A percentile compares a stretch with the other conserved stretches of the same genome.
These are phyloP conservation scores for Malurus alboscapulatus DNA, from an alignment of 2,113 vertebrate genomes.

Conservation along the genomic window DNA sequence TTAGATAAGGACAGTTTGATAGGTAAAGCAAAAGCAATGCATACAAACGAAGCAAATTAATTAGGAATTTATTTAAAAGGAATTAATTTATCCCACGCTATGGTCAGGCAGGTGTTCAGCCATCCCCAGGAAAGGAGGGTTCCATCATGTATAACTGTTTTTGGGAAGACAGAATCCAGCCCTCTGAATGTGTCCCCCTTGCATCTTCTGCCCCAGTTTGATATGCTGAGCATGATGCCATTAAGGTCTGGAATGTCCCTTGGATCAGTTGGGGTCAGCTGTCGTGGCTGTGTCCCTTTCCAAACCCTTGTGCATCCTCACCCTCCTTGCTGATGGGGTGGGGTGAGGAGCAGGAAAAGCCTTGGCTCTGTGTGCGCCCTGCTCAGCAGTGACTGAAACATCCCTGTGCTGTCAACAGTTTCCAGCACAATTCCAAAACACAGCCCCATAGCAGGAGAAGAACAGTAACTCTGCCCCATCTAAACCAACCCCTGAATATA, in stretches of 20 bases:
- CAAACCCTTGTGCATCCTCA: background rate
- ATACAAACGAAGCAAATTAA: background rate
- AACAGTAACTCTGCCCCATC: background rate
- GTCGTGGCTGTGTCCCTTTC: background rate
- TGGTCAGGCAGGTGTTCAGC: background rate
- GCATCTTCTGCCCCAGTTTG: background rate
- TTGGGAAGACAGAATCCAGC: background rate
- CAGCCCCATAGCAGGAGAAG: background rate
- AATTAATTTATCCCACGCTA: background rate
- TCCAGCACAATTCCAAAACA: background rate
- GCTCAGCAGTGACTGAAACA: background rate
- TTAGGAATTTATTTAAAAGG: background rate
- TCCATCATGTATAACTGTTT: accelerated
- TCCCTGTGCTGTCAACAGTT: background rate
- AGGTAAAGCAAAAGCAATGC: background rate
- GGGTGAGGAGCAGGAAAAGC: background rate
- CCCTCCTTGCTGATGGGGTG: background rate
- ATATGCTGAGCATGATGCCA: background rate
- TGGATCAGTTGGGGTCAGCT: background rate
- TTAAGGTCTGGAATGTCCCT: background rate
- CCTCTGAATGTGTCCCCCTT: background rate
- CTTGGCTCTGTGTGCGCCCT: background rate
- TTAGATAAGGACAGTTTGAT: background rate
- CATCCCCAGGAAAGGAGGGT: background rate
- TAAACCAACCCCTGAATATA: background rate